Evolutionary conservation across 2,797 vertebrate genomes (phyloP).

Genomic region (Malurus splendens): DNA sequence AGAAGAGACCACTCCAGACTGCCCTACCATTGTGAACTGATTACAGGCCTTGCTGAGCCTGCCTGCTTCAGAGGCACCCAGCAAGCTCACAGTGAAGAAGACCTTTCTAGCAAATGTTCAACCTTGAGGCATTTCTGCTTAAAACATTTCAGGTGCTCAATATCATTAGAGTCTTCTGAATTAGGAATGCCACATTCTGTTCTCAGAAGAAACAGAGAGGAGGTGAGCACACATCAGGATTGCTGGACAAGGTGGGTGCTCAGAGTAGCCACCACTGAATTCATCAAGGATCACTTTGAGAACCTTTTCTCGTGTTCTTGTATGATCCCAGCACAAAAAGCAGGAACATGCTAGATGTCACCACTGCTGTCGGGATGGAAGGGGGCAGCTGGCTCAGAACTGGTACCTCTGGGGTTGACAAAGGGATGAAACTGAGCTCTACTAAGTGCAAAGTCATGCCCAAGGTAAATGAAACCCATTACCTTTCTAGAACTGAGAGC

Average conservation of each 20-base stretch:
- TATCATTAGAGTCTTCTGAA: background rate
- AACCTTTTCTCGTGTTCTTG: background rate
- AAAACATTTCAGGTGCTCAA: background rate
- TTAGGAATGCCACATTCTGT: background rate
- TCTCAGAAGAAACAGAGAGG: background rate
- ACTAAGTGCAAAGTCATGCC: background rate
- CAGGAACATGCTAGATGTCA: background rate
- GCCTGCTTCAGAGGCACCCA: background rate
- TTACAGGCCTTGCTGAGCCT: background rate
- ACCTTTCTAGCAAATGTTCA: background rate
- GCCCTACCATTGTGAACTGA: background rate
- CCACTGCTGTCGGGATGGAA: background rate
- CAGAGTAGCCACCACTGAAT: background rate
- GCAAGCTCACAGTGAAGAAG: background rate
- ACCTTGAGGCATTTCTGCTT: background rate
- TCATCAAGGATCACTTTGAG: background rate
- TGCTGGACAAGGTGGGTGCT: background rate
- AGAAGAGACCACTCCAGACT: background rate
- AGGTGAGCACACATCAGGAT: background rate
- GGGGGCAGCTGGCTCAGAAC: background rate
- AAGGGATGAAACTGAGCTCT: background rate
- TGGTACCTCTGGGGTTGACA: background rate
- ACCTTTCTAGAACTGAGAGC: background rate
- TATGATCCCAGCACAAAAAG: background rate
- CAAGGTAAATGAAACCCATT: background rate